Evolutionary conservation across 2,797 vertebrate species (phyloP).

Genomic region (Neoniphon sammara): DNA sequence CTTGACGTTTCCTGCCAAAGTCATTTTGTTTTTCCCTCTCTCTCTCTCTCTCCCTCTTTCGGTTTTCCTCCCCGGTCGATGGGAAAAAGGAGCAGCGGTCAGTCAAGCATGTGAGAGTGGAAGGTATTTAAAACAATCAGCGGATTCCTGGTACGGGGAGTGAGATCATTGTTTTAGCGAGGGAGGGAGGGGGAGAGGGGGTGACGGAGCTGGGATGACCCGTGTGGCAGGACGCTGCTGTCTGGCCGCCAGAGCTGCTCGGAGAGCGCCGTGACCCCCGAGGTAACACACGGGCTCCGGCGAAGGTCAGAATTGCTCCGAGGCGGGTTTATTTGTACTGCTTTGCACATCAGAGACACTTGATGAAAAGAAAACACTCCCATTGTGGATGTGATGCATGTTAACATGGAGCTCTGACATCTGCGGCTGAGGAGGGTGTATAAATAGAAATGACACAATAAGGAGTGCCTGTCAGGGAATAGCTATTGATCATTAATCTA

Average conservation of each 20-base stretch:
- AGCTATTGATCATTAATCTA: constrained; percentile 1
- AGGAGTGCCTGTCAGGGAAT: background rate
- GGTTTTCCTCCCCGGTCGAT: constrained; percentile 42
- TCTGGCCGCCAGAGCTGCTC: constrained; percentile 8
- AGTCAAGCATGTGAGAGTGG: constrained; percentile 65
- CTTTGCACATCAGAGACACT: constrained; percentile 16
- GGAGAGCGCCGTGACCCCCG: constrained; percentile 29
- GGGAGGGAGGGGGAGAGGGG: constrained; percentile 13
- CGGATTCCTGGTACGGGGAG: constrained; percentile 68
- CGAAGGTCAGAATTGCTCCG: constrained; percentile 55
- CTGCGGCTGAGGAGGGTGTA: constrained; percentile 28
- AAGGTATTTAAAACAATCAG: constrained; percentile 80
- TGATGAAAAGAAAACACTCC: constrained; percentile 29
- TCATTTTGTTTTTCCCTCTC: constrained; percentile 44
- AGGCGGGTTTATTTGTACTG: constrained; percentile 40
- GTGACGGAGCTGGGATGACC: constrained; percentile 45
- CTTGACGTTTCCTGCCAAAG: constrained; percentile 62
- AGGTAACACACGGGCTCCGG: constrained; percentile 37
- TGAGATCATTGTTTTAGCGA: constrained; percentile 76
- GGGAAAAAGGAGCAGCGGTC: constrained; percentile 57
- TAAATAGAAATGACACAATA: constrained; percentile 43
- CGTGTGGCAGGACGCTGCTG: constrained; percentile 14
- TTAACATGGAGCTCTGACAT: constrained; percentile 29
- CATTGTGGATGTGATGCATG: constrained; percentile 26
- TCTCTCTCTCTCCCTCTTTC: background rate